phyloP scores from a whole-genome alignment of 2,113 vertebrate genomes.

The Delphinus delphis region DNA sequence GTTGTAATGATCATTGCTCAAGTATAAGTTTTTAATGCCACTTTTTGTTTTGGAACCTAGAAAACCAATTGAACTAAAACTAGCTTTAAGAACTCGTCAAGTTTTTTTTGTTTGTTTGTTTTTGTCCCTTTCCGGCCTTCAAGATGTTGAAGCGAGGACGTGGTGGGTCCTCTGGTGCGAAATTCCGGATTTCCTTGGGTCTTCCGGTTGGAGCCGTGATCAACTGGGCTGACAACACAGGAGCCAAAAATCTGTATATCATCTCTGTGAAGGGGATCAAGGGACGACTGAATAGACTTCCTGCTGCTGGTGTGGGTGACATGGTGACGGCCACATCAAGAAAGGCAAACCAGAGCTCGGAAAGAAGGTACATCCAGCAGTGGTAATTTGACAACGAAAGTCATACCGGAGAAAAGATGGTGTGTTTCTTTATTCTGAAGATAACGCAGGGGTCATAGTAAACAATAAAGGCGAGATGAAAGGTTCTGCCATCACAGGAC shows the following conservation, averaged over 20 bases:
- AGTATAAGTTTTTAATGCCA: background rate
- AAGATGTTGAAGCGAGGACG: background rate
- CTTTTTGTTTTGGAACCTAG: background rate
- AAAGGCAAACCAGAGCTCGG: background rate
- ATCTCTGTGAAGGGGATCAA: background rate
- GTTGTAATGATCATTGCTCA: too few relatives aligned
- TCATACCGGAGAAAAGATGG: too few relatives aligned
- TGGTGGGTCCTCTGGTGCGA: background rate
- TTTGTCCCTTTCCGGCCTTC: rapidly evolving
- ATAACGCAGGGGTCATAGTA: background rate
- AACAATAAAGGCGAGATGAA: too few relatives aligned
- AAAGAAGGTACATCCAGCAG: background rate
- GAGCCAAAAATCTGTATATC: too few relatives aligned
- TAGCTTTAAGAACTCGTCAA: background rate
- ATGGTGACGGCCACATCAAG: background rate
- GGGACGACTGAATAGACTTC: background rate
- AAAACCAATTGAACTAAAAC: background rate
- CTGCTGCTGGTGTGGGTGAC: background rate
- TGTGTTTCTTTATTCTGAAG: too few relatives aligned
- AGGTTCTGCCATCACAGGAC: too few relatives aligned
- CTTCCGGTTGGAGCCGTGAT: too few relatives aligned
- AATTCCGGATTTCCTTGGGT: background rate
- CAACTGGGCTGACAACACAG: too few relatives aligned
- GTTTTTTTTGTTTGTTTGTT: background rate
- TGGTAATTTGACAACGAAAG: too few relatives aligned